Evolutionary conservation across 2,888 invertebrate genomes (phyloP).

Genomic region (Cotesia congregata): DNA sequence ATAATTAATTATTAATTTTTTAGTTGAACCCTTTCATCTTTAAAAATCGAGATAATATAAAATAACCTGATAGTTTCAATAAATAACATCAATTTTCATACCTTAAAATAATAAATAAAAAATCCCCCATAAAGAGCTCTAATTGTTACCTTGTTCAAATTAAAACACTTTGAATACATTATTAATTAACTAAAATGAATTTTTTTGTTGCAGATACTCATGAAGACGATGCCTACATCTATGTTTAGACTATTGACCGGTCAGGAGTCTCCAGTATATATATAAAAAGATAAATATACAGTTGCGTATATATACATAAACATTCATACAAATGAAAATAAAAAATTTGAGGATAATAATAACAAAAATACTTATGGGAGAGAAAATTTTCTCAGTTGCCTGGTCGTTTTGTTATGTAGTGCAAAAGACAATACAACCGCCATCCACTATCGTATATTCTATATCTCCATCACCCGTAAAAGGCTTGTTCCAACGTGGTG

Average conservation of each 20-base stretch:
- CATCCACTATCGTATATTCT: constrained; percentile 62
- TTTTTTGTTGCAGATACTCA: constrained; percentile 83
- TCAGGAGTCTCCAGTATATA: constrained; percentile 99
- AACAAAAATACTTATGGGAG: constrained; percentile 37
- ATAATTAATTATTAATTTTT: no score
- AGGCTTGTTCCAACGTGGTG: constrained; percentile 31
- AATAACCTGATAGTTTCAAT: no score
- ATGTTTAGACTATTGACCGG: constrained; percentile 99
- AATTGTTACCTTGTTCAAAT: no score
- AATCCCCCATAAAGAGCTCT: no score
- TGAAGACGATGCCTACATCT: constrained; percentile 99
- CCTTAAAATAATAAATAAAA: no score
- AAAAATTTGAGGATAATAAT: constrained; percentile 4
- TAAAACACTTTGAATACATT: no score
- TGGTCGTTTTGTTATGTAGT: constrained; percentile 62
- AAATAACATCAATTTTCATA: no score
- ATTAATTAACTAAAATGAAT: no score
- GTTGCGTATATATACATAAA: background rate
- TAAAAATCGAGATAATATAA: no score
- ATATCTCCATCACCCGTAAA: constrained; percentile 40
- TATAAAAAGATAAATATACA: constrained; percentile 74
- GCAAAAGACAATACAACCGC: constrained; percentile 69
- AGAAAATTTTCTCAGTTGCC: constrained; percentile 54
- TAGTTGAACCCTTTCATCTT: no score
- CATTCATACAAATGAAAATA: background rate